Conservation (phyloP, 2,113 vertebrate genomes). For the Dipodomys merriami region DNA sequence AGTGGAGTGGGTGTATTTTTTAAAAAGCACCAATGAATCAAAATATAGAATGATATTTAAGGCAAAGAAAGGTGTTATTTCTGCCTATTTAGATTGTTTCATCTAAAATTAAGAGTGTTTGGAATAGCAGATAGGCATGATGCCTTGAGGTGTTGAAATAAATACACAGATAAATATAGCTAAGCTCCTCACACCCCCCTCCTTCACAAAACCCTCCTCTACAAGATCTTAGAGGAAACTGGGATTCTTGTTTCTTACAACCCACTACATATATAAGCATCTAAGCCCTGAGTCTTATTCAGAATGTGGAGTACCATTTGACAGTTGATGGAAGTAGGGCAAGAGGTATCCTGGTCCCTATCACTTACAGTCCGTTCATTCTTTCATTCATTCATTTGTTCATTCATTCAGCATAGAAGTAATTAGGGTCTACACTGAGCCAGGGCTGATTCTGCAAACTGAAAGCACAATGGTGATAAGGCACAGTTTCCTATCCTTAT, state of each 20-base stretch:
- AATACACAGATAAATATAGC: conserved; percentile 22
- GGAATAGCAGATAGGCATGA: neutral
- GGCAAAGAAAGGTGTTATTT: neutral
- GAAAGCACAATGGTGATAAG: neutral
- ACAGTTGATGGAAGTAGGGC: neutral
- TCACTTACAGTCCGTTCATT: neutral
- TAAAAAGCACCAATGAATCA: neutral
- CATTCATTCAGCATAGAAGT: neutral
- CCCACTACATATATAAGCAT: neutral
- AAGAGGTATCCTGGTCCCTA: neutral
- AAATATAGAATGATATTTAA: conserved; percentile 41
- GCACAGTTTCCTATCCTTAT: neutral
- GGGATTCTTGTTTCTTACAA: neutral
- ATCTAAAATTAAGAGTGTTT: conserved; percentile 27
- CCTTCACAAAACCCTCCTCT: neutral
- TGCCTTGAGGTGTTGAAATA: neutral
- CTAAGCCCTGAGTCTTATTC: neutral
- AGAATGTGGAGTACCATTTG: neutral
- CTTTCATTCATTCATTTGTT: neutral
- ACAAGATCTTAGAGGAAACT: neutral
- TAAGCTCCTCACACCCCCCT: conserved; percentile 18
- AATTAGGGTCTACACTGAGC: neutral
- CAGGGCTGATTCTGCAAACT: neutral
- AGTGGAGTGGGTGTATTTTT: neutral
- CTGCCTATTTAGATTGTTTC: neutral